A percentile compares a stretch with the other conserved stretches of the same genome.
These are phyloP conservation scores for Harpegnathos saltator DNA, from an alignment of 1,140 invertebrate species.

Conservation along the genomic window DNA sequence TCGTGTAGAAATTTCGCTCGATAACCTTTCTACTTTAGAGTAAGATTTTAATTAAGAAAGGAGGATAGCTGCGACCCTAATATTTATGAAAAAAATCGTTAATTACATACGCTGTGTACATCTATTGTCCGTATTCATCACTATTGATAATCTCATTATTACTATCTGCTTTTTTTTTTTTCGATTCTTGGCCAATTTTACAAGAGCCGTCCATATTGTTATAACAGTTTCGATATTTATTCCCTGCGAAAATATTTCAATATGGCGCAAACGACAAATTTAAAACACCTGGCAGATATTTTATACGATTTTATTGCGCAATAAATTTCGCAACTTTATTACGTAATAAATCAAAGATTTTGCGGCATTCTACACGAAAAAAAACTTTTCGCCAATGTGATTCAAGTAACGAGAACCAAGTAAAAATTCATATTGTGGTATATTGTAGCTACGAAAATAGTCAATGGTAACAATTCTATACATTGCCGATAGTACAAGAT, in stretches of 20 bases:
- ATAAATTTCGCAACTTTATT: background rate
- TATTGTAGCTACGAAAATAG: background rate
- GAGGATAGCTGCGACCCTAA: background rate
- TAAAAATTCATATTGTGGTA: slow-evolving; percentile 18
- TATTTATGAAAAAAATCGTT: slow-evolving; percentile 7
- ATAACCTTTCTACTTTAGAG: slow-evolving; percentile 22
- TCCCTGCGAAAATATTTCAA: slow-evolving; percentile 1
- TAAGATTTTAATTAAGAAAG: slow-evolving; percentile 4
- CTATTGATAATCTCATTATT: slow-evolving; percentile 19
- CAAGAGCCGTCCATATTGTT: slow-evolving; percentile 41
- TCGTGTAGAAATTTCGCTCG: slow-evolving; percentile 30
- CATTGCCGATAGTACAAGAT: slow-evolving; percentile 17
- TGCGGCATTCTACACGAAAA: background rate
- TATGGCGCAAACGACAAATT: slow-evolving; percentile 7
- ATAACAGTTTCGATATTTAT: background rate
- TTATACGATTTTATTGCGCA: background rate
- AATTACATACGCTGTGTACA: background rate
- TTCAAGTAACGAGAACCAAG: slow-evolving; percentile 1
- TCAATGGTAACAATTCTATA: slow-evolving; percentile 16
- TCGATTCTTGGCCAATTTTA: background rate
- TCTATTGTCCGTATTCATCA: slow-evolving; percentile 2
- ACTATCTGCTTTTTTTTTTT: background rate
- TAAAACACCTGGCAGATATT: background rate
- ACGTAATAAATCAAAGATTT: background rate
- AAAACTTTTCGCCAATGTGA: slow-evolving; percentile 38